Evolutionary conservation across 2,113 vertebrate species (phyloP), one percentile per base, ranked within the genome.

Genomic region (Aptenodytes forsteri): DNA sequence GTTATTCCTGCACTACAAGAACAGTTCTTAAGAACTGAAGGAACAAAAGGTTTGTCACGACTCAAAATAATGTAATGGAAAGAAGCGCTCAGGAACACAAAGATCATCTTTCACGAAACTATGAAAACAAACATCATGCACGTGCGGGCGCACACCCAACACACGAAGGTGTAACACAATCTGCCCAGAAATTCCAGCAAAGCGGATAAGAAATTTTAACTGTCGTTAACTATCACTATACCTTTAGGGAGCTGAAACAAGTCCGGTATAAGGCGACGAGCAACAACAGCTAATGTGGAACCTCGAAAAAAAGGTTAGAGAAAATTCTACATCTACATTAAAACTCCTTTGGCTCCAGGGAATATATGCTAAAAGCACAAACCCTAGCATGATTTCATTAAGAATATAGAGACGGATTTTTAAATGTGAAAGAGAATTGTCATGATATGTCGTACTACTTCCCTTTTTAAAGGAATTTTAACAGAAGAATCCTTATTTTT

Each of bases 61-160:
- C 47, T 66, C 54, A 76, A 38, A 66, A 52, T 23, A 56, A 65
- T 2, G 2, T 7, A 27, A 29, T 8, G 17, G 58, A 59, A 75
- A 77, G 26, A 46, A 49, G 23, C 25, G 14, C 19, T 76, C 26
- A 47, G 49, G 23, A 67, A 46, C 69, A 72, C 9, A 46, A 49
- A 65, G 44, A 40, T 15, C 9, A 15, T 22, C 27, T 44, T 44
- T 27, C 15, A 70, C 2, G 1, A 32, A 89, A 34, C 26, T 32
- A 23, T 32, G 50, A 54, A 47, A 26, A 42, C 8, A 66, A 12
- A 38, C 14, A 36, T 20, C 9, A 4, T 7, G 23, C 23, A 55
- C 3, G 0, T 21, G 46, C 1, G 0, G 16, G 40, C 2, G 1
- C 50, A 13, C 36, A 14, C 14, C 56, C 12, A 46, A 21, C 16